Conservation (phyloP, 2,113 vertebrate species). For the Lathamus discolor region DNA sequence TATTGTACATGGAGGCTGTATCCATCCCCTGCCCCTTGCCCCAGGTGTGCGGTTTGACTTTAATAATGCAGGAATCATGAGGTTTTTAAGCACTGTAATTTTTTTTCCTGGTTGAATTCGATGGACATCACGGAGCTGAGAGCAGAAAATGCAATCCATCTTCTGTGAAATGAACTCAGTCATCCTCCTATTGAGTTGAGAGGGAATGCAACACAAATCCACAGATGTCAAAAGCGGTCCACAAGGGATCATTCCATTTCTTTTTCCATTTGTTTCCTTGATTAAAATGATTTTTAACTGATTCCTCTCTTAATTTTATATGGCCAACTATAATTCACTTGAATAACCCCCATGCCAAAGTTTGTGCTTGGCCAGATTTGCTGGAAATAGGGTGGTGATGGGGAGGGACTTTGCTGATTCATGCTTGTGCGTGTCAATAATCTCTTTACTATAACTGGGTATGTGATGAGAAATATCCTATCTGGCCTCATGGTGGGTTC, state of each 20-base stretch:
- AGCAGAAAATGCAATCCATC: slow-evolving; percentile 41
- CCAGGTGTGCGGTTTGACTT: not conserved
- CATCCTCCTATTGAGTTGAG: slow-evolving; percentile 48
- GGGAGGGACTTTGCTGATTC: not conserved
- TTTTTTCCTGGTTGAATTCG: not conserved
- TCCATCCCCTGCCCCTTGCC: not conserved
- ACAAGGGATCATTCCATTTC: not conserved
- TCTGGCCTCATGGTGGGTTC: rapidly evolving
- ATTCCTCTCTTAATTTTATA: slow-evolving; percentile 18
- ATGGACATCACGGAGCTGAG: not conserved
- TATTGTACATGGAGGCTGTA: rapidly evolving
- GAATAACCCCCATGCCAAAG: not conserved
- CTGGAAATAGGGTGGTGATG: not conserved
- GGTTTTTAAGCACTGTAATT: not conserved
- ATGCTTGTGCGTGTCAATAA: not conserved
- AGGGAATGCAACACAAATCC: slow-evolving; percentile 45
- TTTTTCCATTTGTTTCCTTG: slow-evolving; percentile 38
- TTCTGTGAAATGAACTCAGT: slow-evolving; percentile 55
- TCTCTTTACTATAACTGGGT: not conserved
- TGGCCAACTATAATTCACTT: not conserved
- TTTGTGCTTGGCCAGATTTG: not conserved
- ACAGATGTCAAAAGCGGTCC: slow-evolving; percentile 36
- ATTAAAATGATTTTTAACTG: slow-evolving; percentile 36
- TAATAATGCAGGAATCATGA: not conserved
- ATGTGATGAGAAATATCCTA: rapidly evolving